Evolutionary conservation across 2,113 vertebrate genomes (phyloP), one percentile per base, ranked within the genome.

Genomic region (Heliornis fulica): DNA sequence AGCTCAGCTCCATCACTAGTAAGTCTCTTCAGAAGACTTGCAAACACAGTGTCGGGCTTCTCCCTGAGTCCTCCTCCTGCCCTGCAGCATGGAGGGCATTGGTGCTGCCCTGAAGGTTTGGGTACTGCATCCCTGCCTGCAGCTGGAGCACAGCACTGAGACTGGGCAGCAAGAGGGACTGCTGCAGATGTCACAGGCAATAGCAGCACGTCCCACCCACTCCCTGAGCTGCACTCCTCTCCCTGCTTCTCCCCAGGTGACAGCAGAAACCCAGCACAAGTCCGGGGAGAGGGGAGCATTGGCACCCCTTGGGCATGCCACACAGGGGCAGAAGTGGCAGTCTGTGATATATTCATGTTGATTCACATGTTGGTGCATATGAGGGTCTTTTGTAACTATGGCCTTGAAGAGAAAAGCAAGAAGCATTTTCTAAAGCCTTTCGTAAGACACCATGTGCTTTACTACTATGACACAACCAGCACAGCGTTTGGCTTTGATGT

Each of bases 301-400:
- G 51, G 64, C 63, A 43, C 46, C 36, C 46, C 36, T 11, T 51
- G 70, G 65, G 29, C 86, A 46, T n/a, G n/a, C n/a, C 45, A 36
- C 53, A 29, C 15, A 10, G 21, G 66, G 50, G 40, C 43, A 83
- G 13, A 46, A 19, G 56, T 18, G 45, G 51, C 13, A 9, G 31
- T 51, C 16, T 0, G n/a, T n/a, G 2, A 54, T 14, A 53, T 38
- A 28, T 1, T 10, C 3, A 2, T 53, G 66, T 25, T 28, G 54
- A 10, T 38, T 69, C 61, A 64, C 15, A 4, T 60, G 77, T 16
- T 32, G 66, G 17, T 32, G 72, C 77, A 59, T 34, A 15, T 8
- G 16, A 59, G 21, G 2, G 18, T 15, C 83, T 87, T 87, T 87
- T 83, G 46, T 32, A 87, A 87, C 76, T 19, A 6, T 11, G 56